phyloP scores from a whole-genome alignment of 2,797 vertebrate species.

The Brachyrhaphis roseni region DNA sequence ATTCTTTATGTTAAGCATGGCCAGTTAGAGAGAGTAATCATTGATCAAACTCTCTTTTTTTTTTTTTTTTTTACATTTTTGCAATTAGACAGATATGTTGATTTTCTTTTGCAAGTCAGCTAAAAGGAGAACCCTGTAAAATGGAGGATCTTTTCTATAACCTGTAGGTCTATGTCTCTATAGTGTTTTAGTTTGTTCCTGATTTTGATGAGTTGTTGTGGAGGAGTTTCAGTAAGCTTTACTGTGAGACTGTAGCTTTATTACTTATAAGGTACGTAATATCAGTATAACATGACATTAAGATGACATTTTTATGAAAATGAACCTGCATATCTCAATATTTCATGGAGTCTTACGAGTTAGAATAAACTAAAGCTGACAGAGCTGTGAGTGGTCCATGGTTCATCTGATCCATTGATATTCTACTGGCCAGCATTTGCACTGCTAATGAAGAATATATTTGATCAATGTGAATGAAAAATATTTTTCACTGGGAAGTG shows the following conservation, averaged over 20 bases:
- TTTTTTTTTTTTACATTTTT: background rate
- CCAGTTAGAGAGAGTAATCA: background rate
- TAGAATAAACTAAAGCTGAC: background rate
- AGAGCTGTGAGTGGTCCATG: background rate
- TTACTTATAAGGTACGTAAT: background rate
- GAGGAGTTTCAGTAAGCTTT: background rate
- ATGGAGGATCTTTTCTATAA: background rate
- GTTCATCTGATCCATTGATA: background rate
- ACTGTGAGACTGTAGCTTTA: background rate
- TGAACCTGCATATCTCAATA: background rate
- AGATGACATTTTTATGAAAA: background rate
- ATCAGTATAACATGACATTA: too few species aligned
- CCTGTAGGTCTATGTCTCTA: background rate
- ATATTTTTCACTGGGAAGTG: background rate
- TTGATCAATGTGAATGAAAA: background rate
- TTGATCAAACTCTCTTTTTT: background rate
- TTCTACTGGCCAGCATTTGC: background rate
- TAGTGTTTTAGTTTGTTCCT: background rate
- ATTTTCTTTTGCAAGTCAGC: background rate
- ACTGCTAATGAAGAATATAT: background rate
- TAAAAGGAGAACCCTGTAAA: background rate
- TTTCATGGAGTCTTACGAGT: background rate
- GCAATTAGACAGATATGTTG: background rate
- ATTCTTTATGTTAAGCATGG: background rate
- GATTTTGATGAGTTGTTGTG: background rate